These are phyloP conservation scores for Drosophila neotestacea DNA, from an alignment of 2,888 invertebrate genomes.

Conservation along the genomic window DNA sequence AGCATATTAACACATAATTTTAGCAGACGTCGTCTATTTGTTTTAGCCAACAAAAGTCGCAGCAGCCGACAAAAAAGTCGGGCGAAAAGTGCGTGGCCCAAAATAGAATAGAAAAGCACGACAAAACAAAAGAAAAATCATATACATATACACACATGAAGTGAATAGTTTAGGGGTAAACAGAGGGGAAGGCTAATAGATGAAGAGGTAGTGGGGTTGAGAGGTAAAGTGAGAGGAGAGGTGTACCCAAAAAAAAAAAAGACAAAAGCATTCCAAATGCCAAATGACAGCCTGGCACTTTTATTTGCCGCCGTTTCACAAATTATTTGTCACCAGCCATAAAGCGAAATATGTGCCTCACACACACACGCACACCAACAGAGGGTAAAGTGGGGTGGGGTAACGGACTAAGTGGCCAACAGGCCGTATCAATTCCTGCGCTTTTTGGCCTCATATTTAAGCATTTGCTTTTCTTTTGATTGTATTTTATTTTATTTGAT, in stretches of 20 bases:
- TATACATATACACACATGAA: conserved; percentile 8
- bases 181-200: conserved; percentile 16
- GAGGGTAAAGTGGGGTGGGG: neutral
- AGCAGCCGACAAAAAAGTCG: conserved; percentile 34
- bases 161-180: neutral
- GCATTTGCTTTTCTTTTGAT: conserved; percentile 45
- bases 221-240: neutral
- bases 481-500: conserved; percentile 70
- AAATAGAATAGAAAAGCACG: conserved; percentile 56
- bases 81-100: conserved; percentile 62
- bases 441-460: conserved; percentile 68
- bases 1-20: conserved; percentile 78
- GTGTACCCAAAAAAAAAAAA: conserved; percentile 27
- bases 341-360: conserved; percentile 63
- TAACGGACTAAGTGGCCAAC: conserved; percentile 70
- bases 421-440: conserved; percentile 75
- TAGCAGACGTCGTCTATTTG: conserved; percentile 70
- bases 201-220: conserved; percentile 1
- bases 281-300: conserved; percentile 63
- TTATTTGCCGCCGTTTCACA: conserved; percentile 79
- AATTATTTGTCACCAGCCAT: conserved; percentile 80
- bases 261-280: conserved; percentile 74
- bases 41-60: conserved; percentile 49
- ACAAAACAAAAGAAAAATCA: conserved; percentile 13
- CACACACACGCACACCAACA: conserved; percentile 8